Percentiles rank a stretch among this genome's conserved stretches.
These are phyloP conservation scores for Scolopax bukidnonensis DNA, from an alignment of 2,797 vertebrate species.

Conservation along the genomic window DNA sequence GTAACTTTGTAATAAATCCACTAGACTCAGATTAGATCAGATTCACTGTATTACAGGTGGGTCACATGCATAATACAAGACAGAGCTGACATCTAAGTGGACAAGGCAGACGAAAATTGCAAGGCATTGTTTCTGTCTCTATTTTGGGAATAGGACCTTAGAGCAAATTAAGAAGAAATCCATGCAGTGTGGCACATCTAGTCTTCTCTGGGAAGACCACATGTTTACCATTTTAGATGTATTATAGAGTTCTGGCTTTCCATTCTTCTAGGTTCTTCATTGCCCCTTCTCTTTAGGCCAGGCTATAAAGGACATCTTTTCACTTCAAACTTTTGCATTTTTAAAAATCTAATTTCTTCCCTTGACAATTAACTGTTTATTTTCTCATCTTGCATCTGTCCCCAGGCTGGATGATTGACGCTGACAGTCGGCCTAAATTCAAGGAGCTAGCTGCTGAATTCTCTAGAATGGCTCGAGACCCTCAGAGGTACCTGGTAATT, in stretches of 20 bases:
- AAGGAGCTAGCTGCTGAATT: slow-evolving; percentile 97
- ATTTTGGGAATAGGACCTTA: background rate
- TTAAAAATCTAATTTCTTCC: background rate
- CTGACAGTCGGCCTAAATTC: slow-evolving; percentile 97
- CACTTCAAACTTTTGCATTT: background rate
- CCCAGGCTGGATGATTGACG: slow-evolving; percentile 99
- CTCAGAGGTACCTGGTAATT: slow-evolving; percentile 96
- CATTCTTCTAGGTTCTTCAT: background rate
- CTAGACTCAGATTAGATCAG: background rate
- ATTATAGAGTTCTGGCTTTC: background rate
- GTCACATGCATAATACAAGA: background rate
- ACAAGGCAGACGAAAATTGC: background rate
- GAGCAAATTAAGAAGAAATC: background rate
- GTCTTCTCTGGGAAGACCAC: background rate
- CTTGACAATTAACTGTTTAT: background rate
- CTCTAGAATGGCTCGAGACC: slow-evolving; percentile 97
- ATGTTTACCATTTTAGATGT: background rate
- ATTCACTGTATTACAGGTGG: background rate
- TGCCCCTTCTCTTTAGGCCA: background rate
- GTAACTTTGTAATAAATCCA: background rate
- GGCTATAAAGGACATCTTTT: background rate
- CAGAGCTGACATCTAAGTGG: background rate
- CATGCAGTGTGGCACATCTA: background rate
- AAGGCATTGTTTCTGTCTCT: background rate
- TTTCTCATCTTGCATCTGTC: background rate